Conservation (phyloP, 2,888 invertebrate genomes). For the Metopia argyrocephala region DNA sequence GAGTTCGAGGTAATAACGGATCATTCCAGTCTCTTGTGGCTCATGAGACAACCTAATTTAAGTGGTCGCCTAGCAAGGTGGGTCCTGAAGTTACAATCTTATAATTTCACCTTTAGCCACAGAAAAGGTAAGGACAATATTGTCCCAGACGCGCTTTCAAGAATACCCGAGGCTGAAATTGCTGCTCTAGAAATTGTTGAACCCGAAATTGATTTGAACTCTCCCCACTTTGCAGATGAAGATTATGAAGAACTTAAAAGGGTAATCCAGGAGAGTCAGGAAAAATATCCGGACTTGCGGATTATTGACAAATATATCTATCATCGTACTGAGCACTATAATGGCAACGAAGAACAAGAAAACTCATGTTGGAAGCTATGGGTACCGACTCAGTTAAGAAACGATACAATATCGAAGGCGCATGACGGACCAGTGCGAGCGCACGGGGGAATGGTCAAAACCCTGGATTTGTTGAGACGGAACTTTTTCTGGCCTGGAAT, state of each 20-base stretch:
- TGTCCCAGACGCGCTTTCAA: slow-evolving; percentile 42
- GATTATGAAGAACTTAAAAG: background rate
- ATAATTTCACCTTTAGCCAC: slow-evolving; percentile 8
- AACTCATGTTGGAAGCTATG: background rate
- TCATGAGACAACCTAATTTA: slow-evolving; percentile 10
- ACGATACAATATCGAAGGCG: background rate
- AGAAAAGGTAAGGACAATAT: background rate
- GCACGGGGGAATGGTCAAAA: background rate
- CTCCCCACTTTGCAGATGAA: background rate
- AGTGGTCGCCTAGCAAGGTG: slow-evolving; percentile 10
- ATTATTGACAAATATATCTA: background rate
- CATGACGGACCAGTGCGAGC: background rate
- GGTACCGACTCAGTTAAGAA: background rate
- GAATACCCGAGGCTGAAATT: background rate
- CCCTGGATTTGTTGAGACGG: background rate
- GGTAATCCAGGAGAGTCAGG: background rate
- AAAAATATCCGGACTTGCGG: background rate
- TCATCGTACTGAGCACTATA: background rate
- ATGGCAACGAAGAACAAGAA: background rate
- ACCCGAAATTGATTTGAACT: background rate
- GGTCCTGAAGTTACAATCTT: slow-evolving; percentile 11
- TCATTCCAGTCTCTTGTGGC: slow-evolving; percentile 15
- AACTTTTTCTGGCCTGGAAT: no score
- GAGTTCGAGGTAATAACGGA: slow-evolving; percentile 16
- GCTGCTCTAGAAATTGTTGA: background rate